Conservation (phyloP, 2,797 vertebrate species). For the Neomorphus geoffroyi region DNA sequence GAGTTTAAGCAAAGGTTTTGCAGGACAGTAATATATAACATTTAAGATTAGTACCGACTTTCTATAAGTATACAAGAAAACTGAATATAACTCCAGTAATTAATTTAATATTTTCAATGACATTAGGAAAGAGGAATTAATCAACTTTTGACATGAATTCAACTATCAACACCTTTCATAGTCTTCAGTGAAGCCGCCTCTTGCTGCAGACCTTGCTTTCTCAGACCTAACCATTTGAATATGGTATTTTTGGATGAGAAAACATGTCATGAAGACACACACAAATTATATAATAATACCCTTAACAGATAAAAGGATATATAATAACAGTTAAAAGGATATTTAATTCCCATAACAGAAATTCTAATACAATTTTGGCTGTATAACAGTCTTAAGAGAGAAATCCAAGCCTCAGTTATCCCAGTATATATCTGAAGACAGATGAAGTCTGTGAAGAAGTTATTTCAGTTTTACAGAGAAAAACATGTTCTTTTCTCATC, state of each 20-base stretch:
- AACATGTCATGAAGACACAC: neutral
- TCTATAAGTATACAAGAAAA: constrained; percentile 55
- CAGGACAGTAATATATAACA: constrained; percentile 29
- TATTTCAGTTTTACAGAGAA: neutral
- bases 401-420: neutral
- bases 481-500: neutral
- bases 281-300: neutral
- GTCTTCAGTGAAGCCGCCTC: constrained; percentile 39
- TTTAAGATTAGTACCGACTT: constrained; percentile 65
- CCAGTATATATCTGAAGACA: neutral
- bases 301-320: neutral
- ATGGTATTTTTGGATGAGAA: neutral
- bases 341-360: neutral
- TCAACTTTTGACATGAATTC: constrained; percentile 63
- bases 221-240: constrained; percentile 41
- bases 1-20: constrained; percentile 56
- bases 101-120: constrained; percentile 70
- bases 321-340: neutral
- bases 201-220: constrained; percentile 36
- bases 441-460: neutral
- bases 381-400: neutral
- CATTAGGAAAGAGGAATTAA: constrained; percentile 70
- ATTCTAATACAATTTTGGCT: neutral
- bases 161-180: constrained; percentile 58
- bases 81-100: constrained; percentile 56